phyloP scores from a whole-genome alignment of 1,140 invertebrate genomes.

The Charaxes varanes region DNA sequence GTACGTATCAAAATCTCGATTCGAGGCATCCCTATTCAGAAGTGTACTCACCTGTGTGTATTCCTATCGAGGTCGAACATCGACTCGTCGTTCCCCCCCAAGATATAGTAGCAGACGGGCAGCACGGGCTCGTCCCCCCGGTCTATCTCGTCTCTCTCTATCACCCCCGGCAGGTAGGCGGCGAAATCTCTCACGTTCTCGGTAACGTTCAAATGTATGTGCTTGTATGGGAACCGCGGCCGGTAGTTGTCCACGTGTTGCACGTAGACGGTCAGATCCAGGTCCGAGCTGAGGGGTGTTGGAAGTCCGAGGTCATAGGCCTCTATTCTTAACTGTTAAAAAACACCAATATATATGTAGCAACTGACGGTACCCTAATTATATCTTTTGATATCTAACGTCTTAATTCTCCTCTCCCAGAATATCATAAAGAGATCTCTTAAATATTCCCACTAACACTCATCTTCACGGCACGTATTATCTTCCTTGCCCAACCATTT shows the following conservation, averaged over 20 bases:
- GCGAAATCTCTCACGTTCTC: slow-evolving; percentile 84
- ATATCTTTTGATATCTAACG: too few relatives aligned
- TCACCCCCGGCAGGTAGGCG: slow-evolving; percentile 84
- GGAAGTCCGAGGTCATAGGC: slow-evolving; percentile 91
- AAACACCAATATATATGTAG: too few relatives aligned
- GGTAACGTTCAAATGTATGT: slow-evolving; percentile 85
- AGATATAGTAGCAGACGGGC: slow-evolving; percentile 91
- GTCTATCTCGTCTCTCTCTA: slow-evolving; percentile 89
- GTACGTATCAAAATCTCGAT: too few relatives aligned
- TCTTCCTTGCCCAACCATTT: too few relatives aligned
- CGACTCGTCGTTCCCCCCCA: slow-evolving; percentile 84
- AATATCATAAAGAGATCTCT: too few relatives aligned
- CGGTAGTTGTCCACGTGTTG: slow-evolving; percentile 92
- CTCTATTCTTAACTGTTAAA: slow-evolving; percentile 86
- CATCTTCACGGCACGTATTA: too few relatives aligned
- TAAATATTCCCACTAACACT: too few relatives aligned
- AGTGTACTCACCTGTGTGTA: slow-evolving; percentile 76
- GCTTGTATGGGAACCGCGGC: slow-evolving; percentile 87
- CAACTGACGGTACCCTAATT: too few relatives aligned
- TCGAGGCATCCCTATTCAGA: too few relatives aligned
- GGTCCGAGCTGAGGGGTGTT: slow-evolving; percentile 88
- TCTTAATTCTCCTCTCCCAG: too few relatives aligned
- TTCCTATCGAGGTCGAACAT: slow-evolving; percentile 84
- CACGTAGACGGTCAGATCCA: slow-evolving; percentile 92
- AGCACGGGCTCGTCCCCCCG: slow-evolving; percentile 83